Percentiles rank a stretch among this genome's conserved stretches.
These are phyloP conservation scores for Rafetus swinhoei DNA, from an alignment of 2,113 vertebrate species.

Conservation along the genomic window DNA sequence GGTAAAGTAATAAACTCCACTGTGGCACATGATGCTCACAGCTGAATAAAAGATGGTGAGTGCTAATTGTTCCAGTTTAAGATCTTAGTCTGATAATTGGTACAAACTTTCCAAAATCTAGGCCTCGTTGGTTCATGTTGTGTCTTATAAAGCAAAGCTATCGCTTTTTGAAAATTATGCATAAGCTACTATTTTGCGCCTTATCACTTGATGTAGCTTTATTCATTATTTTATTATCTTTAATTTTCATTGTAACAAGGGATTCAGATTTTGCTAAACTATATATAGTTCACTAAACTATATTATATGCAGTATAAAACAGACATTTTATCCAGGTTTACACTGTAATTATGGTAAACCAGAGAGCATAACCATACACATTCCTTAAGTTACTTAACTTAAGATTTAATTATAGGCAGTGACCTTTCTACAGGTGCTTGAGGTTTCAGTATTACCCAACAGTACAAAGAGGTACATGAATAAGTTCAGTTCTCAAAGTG, in stretches of 20 bases:
- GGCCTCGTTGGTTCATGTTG: not conserved
- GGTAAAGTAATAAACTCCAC: not conserved
- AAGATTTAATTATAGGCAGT: conserved; percentile 52
- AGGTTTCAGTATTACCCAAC: conserved; percentile 31
- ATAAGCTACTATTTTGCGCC: not conserved
- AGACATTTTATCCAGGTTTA: conserved; percentile 44
- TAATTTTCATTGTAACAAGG: conserved; percentile 36
- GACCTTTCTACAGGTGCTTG: conserved; percentile 34
- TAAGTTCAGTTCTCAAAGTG: not conserved
- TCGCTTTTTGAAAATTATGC: not conserved
- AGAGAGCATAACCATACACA: conserved; percentile 55
- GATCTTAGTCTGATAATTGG: not conserved
- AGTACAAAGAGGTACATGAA: conserved; percentile 9
- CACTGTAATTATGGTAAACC: conserved; percentile 57
- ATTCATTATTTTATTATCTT: not conserved
- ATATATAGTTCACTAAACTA: conserved; percentile 16
- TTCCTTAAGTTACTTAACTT: conserved; percentile 69
- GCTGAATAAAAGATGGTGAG: not conserved
- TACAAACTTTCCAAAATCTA: not conserved
- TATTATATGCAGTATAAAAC: not conserved
- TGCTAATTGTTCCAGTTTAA: not conserved
- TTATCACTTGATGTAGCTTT: not conserved
- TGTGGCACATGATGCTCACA: not conserved
- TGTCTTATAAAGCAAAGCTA: not conserved
- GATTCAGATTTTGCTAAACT: conserved; percentile 48